Evolutionary conservation across 2,113 vertebrate species (phyloP), one percentile per base, ranked within the genome.

Genomic region (Pipa parva): DNA sequence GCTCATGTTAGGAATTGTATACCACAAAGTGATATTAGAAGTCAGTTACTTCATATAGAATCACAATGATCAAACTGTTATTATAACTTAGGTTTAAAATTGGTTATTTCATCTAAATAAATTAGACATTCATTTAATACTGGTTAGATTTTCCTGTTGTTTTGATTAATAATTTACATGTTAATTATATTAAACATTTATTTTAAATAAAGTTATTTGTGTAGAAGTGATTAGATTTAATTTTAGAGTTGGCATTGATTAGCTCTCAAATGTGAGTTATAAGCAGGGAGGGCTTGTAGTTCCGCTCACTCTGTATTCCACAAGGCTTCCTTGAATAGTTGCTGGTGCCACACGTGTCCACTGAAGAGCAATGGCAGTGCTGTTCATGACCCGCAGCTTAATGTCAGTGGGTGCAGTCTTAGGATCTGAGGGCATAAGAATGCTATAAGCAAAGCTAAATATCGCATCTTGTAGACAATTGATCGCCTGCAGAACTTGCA

Each of bases 231-330:
- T 45, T 42, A 10, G 13, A 42, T 42, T 9, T 20, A 5, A 3
- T 42, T 42, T 42, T 18, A 42, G 7, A 42, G 39, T 22, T 36
- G 31, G 15, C 17, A 37, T 21, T 58, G 49, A 58, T 68, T 69
- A 69, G 57, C 18, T 42, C 21, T 51, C 21, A 39, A 24, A 4
- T 37, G 49, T 20, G 31, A 29, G 48, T 29, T 39, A 59, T 24
- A 33, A 36, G 10, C 13, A 61, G 24, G 22, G 7, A 20, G 13
- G 28, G 49, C 36, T 28, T 20, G 1, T 28, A 61, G 68, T 9
- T 71, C 36, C 72, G 71, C 92, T 95, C 84, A 98, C 97, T 86
- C 87, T 87, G 83, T 97, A 97, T 79, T 96, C 95, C 77, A 92
- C 94, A 76, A 99, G 93, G 72, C 92, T 92, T 75, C 97, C 97